A percentile compares a stretch with the other conserved stretches of the same genome.
Conservation (phyloP, 2,113 vertebrate genomes). For the Barbus barbus region DNA sequence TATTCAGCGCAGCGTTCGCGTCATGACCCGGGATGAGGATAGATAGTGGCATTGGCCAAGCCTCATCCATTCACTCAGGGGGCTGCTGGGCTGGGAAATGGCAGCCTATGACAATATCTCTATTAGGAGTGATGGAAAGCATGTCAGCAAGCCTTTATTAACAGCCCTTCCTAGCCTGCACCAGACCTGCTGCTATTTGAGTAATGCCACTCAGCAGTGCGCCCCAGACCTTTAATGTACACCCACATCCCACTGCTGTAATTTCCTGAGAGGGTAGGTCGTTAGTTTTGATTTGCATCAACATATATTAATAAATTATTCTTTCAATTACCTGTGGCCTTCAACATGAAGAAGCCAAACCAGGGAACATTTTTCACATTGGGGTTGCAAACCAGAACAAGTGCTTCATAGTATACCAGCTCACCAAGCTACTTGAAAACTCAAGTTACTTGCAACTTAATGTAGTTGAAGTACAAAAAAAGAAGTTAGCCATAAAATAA, state of each 20-base stretch:
- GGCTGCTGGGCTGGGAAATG: constrained; percentile 56
- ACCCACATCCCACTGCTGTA: constrained; percentile 50
- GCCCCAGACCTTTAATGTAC: constrained; percentile 51
- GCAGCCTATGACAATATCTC: constrained; percentile 69
- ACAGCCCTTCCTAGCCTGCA: constrained; percentile 52
- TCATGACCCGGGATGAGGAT: constrained; percentile 54
- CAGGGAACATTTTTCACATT: constrained; percentile 30
- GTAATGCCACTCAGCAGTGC: constrained; percentile 44
- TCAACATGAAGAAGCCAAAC: neutral
- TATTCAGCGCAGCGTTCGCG: constrained; percentile 36
- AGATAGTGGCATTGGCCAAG: constrained; percentile 57
- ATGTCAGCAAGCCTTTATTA: constrained; percentile 64
- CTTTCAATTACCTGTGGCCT: constrained; percentile 59
- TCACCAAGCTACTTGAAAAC: neutral
- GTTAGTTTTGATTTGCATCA: constrained; percentile 60
- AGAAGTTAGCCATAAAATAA: neutral
- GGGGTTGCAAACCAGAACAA: constrained; percentile 10
- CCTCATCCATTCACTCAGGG: constrained; percentile 61
- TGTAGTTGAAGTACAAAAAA: neutral
- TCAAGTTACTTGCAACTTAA: neutral
- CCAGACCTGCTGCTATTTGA: constrained; percentile 54
- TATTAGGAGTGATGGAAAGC: constrained; percentile 67
- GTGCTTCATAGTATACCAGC: neutral
- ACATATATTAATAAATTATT: constrained; percentile 68
- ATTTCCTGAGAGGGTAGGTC: constrained; percentile 65